A percentile compares a stretch with the other conserved stretches of the same genome.
These are phyloP conservation scores for Teleopsis dalmanni DNA, from an alignment of 1,140 invertebrate genomes.

Conservation along the genomic window DNA sequence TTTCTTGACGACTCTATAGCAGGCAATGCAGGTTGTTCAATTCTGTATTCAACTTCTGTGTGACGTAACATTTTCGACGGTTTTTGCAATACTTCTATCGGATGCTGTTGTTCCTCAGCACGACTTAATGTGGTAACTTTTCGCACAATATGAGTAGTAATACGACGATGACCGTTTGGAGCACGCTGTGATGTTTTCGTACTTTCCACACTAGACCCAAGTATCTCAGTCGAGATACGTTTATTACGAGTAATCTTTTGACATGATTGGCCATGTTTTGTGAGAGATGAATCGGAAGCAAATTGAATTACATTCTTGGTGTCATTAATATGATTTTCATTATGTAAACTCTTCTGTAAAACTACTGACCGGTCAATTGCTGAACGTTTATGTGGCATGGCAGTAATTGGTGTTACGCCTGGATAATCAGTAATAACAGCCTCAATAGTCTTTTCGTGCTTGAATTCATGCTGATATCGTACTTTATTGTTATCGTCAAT, in stretches of 20 bases:
- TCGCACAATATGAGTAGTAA: constrained; percentile 78
- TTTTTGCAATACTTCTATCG: constrained; percentile 60
- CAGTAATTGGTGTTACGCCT: constrained; percentile 20
- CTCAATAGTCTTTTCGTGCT: constrained; percentile 38
- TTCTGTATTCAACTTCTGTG: constrained; percentile 33
- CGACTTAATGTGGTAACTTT: constrained; percentile 85
- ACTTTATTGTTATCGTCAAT: constrained; percentile 37
- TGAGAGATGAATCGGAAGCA: not conserved
- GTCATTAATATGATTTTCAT: not conserved
- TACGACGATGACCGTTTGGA: constrained; percentile 65
- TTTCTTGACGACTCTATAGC: constrained; percentile 31
- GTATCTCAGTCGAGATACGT: constrained; percentile 71
- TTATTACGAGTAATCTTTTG: constrained; percentile 75
- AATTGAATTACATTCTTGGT: not conserved
- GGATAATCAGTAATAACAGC: constrained; percentile 42
- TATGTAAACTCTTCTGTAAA: constrained; percentile 20
- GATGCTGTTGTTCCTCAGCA: constrained; percentile 70
- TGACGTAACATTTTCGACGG: constrained; percentile 42
- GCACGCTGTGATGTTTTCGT: constrained; percentile 69
- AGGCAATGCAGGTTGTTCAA: constrained; percentile 54
- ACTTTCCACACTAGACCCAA: constrained; percentile 73
- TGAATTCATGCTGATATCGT: constrained; percentile 36
- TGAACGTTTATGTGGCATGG: constrained; percentile 27
- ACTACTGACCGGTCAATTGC: constrained; percentile 33
- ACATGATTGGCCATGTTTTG: constrained; percentile 12